A percentile compares a stretch with the other conserved stretches of the same genome.
Evolutionary conservation across 30 jellyfish, hydroid and myxozoan species (phyloP).

Genomic region (Turritopsis dohrnii): DNA sequence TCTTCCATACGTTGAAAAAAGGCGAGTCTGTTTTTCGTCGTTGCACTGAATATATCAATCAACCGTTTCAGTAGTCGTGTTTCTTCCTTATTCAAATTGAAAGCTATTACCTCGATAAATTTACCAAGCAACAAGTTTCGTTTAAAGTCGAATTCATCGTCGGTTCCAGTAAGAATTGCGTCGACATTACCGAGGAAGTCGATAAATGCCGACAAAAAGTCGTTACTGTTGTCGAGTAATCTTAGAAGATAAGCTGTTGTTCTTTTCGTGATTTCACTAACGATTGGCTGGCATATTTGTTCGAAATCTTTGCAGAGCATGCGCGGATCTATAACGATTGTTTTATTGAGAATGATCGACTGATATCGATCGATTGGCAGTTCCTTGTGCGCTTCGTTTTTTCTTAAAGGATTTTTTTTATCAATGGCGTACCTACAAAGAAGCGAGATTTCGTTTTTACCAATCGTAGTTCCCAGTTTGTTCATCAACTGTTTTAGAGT

Average conservation of each 20-base stretch:
- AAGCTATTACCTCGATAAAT: not conserved
- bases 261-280: not conserved
- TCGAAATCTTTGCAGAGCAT: not conserved
- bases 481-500: not conserved
- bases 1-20: not conserved
- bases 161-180: not conserved
- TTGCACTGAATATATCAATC: not conserved
- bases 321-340: conserved; percentile 18
- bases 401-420: not conserved
- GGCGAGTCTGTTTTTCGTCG: not conserved
- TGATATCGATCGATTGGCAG: not conserved
- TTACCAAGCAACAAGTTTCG: not conserved
- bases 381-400: not conserved
- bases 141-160: not conserved
- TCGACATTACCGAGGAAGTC: conserved; percentile 5
- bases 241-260: not conserved
- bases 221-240: conserved; percentile 21
- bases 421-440: not conserved
- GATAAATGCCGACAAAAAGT: not conserved
- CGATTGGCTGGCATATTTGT: conserved; percentile 6
- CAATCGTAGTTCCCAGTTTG: not conserved
- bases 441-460: not conserved
- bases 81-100: conserved; percentile 3
- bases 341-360: conserved; percentile 11
- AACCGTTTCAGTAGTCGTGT: not conserved